Evolutionary conservation across 2,888 invertebrate species (phyloP), one percentile per base, ranked within the genome.

Genomic region (Apamea anceps): DNA sequence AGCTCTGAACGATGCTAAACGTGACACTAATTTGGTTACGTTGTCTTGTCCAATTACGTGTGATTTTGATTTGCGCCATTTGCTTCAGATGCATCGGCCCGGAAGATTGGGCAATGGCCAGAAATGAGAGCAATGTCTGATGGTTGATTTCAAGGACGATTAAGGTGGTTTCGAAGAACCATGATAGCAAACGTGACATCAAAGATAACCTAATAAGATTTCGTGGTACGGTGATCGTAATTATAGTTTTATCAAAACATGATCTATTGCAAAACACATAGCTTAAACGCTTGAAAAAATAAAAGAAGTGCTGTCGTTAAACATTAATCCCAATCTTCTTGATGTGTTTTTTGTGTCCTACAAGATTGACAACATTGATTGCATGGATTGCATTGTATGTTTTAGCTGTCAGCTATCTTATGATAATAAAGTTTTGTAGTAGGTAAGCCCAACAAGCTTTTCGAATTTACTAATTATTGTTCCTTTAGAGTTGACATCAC

Each of bases 11-110:
- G 78, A 75, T 85, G 79, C 80, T 73, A 85, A 85, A 87, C 88
- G 85, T 85, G 87, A 88, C 87, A 91, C 80, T 87, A 79, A 90
- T 88, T 90, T 87, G 85, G 86, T 85, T 87, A 83, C 85, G 87
- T 79, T 83, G 87, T 87, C 88, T 86, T 84, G 89, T 90, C 91
- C 90, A 91, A 91, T 91, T 90, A 91, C 79, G 86, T 83, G 86
- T 83, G 85, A 89, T 88, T 90, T 88, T 84, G 87, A 86, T 88
- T 76, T 81, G 87, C 79, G 77, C 74, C 87, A 85, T 81, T 89
- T 88, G 80, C 85, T 84, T 84, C 72, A 86, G 72, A 73, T 81
- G 80, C 76, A 86, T 81, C 86, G 71, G 72, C 81, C 66, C 84
- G 80, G 83, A 89, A 85, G 79, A 72, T 87, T 88, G 65, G 70